These are phyloP conservation scores for Spodoptera exigua DNA, from an alignment of 2,888 invertebrate genomes.

Conservation along the genomic window DNA sequence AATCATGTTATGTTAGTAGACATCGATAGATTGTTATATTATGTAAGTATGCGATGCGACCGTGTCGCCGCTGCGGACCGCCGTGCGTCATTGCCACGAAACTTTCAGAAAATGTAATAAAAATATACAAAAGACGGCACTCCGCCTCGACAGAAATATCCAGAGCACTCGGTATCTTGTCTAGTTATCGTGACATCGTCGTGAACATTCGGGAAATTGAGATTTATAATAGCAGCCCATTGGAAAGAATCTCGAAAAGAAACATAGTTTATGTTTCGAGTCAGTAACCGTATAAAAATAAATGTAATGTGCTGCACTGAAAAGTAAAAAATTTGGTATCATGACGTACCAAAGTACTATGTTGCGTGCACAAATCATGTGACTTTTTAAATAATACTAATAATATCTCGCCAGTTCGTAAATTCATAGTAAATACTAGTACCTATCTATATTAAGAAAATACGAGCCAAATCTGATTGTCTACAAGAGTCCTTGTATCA, in stretches of 20 bases:
- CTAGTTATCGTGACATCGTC: slow-evolving; percentile 61
- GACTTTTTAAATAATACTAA: too few species aligned
- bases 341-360: too few species aligned
- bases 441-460: too few species aligned
- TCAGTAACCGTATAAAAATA: neutral
- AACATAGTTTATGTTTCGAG: slow-evolving; percentile 6
- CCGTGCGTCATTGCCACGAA: slow-evolving; percentile 84
- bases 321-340: too few species aligned
- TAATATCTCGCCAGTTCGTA: too few species aligned
- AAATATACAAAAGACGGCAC: slow-evolving; percentile 74
- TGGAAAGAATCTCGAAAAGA: slow-evolving; percentile 13
- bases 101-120: slow-evolving; percentile 71
- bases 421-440: too few species aligned
- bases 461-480: neutral
- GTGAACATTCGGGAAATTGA: slow-evolving; percentile 66
- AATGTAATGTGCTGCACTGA: neutral
- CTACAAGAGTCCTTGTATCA: neutral
- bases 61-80: slow-evolving; percentile 76
- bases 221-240: slow-evolving; percentile 68
- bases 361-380: too few species aligned
- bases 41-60: slow-evolving; percentile 71
- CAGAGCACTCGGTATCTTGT: slow-evolving; percentile 63
- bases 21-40: slow-evolving; percentile 83
- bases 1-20: slow-evolving; percentile 87
- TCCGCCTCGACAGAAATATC: slow-evolving; percentile 81